Base-by-base conservation (phyloP, 2,797 vertebrate species). In the Enteromius radiatus region DNA sequence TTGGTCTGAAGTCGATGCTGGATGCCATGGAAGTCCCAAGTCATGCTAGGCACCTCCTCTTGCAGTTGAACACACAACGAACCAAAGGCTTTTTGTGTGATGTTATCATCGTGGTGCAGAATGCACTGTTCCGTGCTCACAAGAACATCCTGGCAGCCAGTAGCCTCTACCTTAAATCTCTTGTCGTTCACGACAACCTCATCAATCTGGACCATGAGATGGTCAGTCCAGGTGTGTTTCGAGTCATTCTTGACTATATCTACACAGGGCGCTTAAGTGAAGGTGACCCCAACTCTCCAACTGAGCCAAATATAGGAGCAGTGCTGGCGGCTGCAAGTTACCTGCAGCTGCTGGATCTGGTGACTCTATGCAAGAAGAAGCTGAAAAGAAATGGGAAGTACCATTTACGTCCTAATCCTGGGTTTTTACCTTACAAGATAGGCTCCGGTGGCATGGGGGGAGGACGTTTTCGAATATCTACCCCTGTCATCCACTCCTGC, bases 81-180 rank as follows among this genome's bases (percentile, higher is more conserved):
- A 97, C 98, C 94, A 98, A 98, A 91, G 98, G 98, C 90, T 99
- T 99, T 94, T 95, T 99, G 88, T 99, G 98, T 92, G 98, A 99
- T 94, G 98, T 99, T 93, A 98, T 99, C 92, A 98, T 99, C 89
- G 98, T 99, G 94, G 98, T 99, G 94, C 97, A 99, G 94, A 99
- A 99, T 90, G 98, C 97, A 85, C 96, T 99, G 87, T 99, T 99
- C 95, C 95, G 98, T 87, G 98, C 98, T 19, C 98, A 99, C 94
- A 99, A 99, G 96, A 99, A 99, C 95, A 97, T 99, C 94, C 94
- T 99, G 93, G 98, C 98, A 68, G 98, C 98, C 96, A 99, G 98
- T 94, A 99, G 98, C 92, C 97, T 97, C 92, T 99, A 99, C 96
- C 96, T 99, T 94, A 99, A 99, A 92, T 98, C 98, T 84, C 93